These are phyloP conservation scores for Xestia sexstrigata DNA, from an alignment of 2,888 invertebrate species.

Conservation along the genomic window DNA sequence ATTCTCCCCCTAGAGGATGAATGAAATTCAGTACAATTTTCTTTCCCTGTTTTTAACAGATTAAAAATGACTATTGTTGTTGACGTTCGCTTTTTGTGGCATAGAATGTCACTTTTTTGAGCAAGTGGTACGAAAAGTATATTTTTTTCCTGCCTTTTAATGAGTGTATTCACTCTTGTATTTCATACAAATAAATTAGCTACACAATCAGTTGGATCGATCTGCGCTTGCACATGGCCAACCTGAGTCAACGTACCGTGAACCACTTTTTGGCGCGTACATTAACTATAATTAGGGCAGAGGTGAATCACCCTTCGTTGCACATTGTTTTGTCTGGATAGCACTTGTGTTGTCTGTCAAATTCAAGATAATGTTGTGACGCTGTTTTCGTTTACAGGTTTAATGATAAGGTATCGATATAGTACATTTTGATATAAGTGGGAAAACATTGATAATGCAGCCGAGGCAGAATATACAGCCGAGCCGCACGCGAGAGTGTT, in stretches of 20 bases:
- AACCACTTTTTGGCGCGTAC: slow-evolving; percentile 47
- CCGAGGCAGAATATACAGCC: no score
- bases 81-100: no score
- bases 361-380: slow-evolving; percentile 1
- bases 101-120: no score
- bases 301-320: slow-evolving; percentile 61
- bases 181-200: slow-evolving; percentile 7
- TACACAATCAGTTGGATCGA: slow-evolving; percentile 19
- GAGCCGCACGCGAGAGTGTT: no score
- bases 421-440: no score
- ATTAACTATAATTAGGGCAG: slow-evolving; percentile 62
- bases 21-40: no score
- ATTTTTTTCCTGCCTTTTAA: not conserved
- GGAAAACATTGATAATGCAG: no score
- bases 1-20: no score
- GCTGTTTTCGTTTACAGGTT: not conserved
- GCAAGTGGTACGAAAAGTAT: no score
- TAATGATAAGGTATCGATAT: not conserved
- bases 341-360: not conserved
- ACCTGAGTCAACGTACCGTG: slow-evolving; percentile 32
- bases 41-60: no score
- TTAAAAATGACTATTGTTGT: no score
- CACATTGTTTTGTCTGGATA: slow-evolving; percentile 9
- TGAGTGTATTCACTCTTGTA: not conserved
- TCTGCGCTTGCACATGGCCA: slow-evolving; percentile 37